Conservation (phyloP, 2,113 vertebrate genomes). For the Myanophis thanlyinensis region DNA sequence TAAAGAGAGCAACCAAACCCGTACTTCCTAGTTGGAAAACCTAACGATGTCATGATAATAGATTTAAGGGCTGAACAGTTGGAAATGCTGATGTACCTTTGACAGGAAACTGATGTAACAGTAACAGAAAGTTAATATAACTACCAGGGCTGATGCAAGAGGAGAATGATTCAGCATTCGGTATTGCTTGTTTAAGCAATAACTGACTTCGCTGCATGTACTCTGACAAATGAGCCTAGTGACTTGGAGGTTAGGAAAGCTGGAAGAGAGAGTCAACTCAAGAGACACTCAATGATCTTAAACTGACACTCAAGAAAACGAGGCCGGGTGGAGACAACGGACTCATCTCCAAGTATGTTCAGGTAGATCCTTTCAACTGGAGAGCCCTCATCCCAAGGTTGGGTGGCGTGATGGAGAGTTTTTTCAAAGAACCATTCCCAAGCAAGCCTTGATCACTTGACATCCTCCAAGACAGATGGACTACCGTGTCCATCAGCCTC, state of each 20-base stretch:
- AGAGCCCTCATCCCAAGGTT: neutral
- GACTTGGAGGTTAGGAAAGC: neutral
- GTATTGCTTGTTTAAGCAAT: no score
- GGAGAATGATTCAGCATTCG: no score
- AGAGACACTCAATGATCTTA: neutral
- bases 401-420: no score
- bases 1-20: neutral
- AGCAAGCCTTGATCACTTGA: neutral
- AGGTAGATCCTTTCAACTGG: neutral
- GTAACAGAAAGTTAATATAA: no score
- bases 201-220: no score
- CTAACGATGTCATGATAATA: no score
- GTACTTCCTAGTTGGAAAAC: neutral
- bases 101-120: no score
- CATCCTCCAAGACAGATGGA: neutral
- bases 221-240: neutral
- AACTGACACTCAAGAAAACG: neutral
- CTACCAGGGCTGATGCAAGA: no score
- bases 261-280: neutral
- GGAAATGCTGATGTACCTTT: no score
- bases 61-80: no score
- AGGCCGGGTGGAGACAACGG: neutral
- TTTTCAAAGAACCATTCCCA: neutral
- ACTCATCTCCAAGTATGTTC: neutral
- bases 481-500: neutral